These are phyloP conservation scores for Adelognathus sp. DNA, from an alignment of 2,888 invertebrate genomes.

Conservation along the genomic window DNA sequence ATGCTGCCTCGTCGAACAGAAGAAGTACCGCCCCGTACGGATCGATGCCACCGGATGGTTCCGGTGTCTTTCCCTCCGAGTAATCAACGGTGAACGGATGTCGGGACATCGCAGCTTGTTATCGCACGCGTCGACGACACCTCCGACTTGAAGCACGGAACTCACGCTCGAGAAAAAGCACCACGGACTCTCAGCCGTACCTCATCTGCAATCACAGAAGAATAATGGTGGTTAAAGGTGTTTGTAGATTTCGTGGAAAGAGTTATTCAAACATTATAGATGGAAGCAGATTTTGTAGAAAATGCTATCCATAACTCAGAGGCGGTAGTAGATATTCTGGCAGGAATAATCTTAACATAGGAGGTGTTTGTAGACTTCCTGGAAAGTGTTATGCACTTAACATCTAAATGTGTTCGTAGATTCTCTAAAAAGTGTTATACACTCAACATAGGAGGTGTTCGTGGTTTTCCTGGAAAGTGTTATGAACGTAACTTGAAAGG, in stretches of 20 bases:
- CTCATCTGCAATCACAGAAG: constrained; percentile 50
- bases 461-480: no score
- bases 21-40: constrained; percentile 22
- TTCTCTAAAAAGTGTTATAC: no score
- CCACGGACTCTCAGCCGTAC: constrained; percentile 38
- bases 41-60: constrained; percentile 16
- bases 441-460: no score
- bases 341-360: no score
- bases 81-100: constrained; percentile 17
- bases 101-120: constrained; percentile 21
- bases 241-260: neutral
- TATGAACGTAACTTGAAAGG: no score
- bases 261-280: neutral
- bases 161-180: neutral
- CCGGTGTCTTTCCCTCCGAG: constrained; percentile 8
- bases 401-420: no score
- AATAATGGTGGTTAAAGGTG: neutral
- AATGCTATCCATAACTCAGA: no score
- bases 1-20: constrained; percentile 17
- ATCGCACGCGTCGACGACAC: constrained; percentile 29
- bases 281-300: no score
- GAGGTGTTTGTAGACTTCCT: no score
- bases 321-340: no score
- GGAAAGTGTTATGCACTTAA: no score
- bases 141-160: constrained; percentile 3